These are phyloP conservation scores for Rhabdornis inornatus DNA, from an alignment of 2,113 vertebrate species.

Conservation along the genomic window DNA sequence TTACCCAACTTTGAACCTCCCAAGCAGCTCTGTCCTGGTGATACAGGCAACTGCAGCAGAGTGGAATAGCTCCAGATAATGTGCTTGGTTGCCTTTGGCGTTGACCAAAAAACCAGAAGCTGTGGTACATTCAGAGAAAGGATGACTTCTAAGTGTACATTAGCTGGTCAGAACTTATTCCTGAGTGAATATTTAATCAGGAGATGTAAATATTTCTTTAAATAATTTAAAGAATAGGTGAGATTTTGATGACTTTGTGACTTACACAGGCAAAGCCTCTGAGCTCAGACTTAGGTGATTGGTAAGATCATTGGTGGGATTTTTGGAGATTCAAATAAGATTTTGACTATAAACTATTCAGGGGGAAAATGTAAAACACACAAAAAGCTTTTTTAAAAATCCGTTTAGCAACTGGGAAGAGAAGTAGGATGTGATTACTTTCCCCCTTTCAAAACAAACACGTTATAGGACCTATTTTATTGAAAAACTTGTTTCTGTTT, in stretches of 20 bases:
- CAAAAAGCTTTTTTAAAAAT: background rate
- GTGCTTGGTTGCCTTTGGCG: background rate
- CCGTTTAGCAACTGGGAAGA: background rate
- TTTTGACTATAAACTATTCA: background rate
- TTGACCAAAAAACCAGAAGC: background rate
- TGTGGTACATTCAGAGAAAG: background rate
- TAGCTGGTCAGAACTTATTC: slow-evolving; percentile 7
- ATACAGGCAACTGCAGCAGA: background rate
- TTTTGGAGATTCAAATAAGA: background rate
- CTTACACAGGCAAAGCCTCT: slow-evolving; percentile 21
- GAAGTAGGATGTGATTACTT: background rate
- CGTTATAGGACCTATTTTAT: background rate
- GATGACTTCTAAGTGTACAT: background rate
- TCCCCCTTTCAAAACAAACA: background rate
- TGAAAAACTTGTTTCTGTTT: background rate
- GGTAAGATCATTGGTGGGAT: background rate
- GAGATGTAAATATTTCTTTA: slow-evolving; percentile 60
- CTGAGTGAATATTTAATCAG: slow-evolving; percentile 11
- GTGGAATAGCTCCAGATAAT: background rate
- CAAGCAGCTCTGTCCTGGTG: background rate
- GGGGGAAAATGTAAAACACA: background rate
- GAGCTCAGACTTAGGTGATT: background rate
- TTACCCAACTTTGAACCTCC: background rate
- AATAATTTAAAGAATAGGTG: background rate
- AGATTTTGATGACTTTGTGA: background rate